phyloP scores from a whole-genome alignment of 2,797 vertebrate genomes.

The Tympanoctomys barrerae region DNA sequence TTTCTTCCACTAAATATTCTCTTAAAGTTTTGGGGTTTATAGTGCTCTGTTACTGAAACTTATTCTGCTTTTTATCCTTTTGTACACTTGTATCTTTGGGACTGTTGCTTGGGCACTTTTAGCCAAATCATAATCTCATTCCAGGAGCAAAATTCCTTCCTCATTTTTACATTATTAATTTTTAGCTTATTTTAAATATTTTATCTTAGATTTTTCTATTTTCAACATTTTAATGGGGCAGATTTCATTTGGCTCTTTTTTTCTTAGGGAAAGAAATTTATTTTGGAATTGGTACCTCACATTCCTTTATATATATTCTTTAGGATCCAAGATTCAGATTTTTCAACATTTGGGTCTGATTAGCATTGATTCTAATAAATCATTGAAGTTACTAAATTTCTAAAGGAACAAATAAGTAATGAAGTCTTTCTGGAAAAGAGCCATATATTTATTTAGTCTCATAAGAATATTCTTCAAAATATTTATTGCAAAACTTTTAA shows the following conservation, averaged over 20 bases:
- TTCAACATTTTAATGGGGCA: background rate
- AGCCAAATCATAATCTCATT: background rate
- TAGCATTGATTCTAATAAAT: background rate
- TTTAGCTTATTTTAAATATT: constrained; percentile 28
- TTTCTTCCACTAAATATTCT: background rate
- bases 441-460: background rate
- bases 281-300: constrained; percentile 40
- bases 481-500: constrained; percentile 14
- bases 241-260: background rate
- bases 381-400: background rate
- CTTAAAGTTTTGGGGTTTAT: background rate
- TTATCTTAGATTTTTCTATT: constrained; percentile 20
- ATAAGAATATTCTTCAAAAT: background rate
- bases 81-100: background rate
- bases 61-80: background rate
- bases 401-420: background rate
- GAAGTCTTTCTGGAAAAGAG: constrained; percentile 3
- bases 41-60: background rate
- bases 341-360: constrained; percentile 25
- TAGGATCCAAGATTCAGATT: background rate
- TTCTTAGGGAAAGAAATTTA: background rate
- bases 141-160: background rate
- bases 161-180: constrained; percentile 44
- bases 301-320: background rate
- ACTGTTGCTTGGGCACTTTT: background rate